Conservation (phyloP, 2,113 vertebrate species). For the Potamarius usumacintae region DNA sequence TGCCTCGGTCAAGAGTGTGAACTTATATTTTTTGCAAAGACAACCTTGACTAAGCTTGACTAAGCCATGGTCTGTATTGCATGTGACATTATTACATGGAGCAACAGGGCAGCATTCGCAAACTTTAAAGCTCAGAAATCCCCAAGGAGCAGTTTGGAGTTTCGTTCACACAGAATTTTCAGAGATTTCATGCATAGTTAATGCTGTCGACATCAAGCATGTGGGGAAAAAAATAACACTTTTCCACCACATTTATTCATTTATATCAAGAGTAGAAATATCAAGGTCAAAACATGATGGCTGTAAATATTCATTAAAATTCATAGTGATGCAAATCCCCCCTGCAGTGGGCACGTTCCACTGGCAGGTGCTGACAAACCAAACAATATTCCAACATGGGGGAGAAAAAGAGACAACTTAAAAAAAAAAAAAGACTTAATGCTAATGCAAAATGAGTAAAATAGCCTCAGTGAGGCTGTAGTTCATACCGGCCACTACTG, state of each 20-base stretch:
- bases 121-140: slow-evolving; percentile 2
- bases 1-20: slow-evolving; percentile 26
- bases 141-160: not conserved
- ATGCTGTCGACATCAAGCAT: not conserved
- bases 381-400: slow-evolving; percentile 50
- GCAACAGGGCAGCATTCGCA: not conserved
- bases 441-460: slow-evolving; percentile 30
- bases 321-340: slow-evolving; percentile 75
- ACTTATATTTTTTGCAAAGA: slow-evolving; percentile 15
- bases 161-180: not conserved
- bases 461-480: too few relatives aligned
- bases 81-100: slow-evolving; percentile 27
- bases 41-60: slow-evolving; percentile 54
- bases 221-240: not conserved
- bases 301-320: slow-evolving; percentile 70
- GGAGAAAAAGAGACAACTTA: not conserved
- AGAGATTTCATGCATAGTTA: slow-evolving; percentile 3
- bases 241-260: slow-evolving; percentile 65
- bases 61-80: slow-evolving; percentile 38
- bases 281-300: slow-evolving; percentile 73
- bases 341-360: slow-evolving; percentile 45
- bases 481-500: too few relatives aligned
- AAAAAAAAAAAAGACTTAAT: not conserved
- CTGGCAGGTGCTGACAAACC: slow-evolving; percentile 72
- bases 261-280: slow-evolving; percentile 64